phyloP scores from a whole-genome alignment of 2,113 vertebrate genomes.

The Recurvirostra avosetta region DNA sequence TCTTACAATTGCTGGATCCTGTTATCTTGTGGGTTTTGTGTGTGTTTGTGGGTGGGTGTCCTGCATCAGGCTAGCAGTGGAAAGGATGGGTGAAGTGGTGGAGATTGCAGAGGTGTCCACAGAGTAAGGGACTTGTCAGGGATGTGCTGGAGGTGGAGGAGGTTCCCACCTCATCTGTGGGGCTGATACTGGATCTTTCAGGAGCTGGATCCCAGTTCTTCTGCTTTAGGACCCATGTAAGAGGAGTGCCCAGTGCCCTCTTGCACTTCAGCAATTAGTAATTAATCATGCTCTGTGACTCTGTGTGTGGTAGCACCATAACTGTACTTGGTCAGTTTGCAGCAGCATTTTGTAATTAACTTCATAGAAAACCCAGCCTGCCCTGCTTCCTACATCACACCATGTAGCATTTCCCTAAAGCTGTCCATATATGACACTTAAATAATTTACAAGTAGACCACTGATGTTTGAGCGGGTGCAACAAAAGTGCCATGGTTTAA shows the following conservation, averaged over 20 bases:
- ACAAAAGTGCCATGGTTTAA: background rate
- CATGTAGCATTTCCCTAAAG: background rate
- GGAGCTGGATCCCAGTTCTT: background rate
- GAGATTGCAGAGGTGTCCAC: background rate
- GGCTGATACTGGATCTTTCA: background rate
- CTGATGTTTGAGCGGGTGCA: background rate
- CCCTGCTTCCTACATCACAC: background rate
- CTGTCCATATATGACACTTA: background rate
- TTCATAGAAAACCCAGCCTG: background rate
- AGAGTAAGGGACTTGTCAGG: background rate
- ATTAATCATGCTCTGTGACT: background rate
- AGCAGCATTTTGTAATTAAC: slow-evolving; percentile 2
- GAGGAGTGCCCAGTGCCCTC: background rate
- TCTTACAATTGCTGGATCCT: background rate
- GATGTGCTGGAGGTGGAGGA: background rate
- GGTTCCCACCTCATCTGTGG: background rate
- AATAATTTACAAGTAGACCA: slow-evolving; percentile 18
- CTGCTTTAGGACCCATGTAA: background rate
- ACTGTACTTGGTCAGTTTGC: background rate
- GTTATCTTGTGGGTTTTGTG: background rate
- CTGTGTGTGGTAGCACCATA: background rate
- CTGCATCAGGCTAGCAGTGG: background rate
- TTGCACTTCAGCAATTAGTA: background rate
- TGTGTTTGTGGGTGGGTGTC: background rate
- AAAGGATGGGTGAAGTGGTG: background rate